A percentile compares a stretch with the other conserved stretches of the same genome.
These are phyloP conservation scores for Calameuta filiformis DNA, from an alignment of 2,888 invertebrate genomes.

Conservation along the genomic window DNA sequence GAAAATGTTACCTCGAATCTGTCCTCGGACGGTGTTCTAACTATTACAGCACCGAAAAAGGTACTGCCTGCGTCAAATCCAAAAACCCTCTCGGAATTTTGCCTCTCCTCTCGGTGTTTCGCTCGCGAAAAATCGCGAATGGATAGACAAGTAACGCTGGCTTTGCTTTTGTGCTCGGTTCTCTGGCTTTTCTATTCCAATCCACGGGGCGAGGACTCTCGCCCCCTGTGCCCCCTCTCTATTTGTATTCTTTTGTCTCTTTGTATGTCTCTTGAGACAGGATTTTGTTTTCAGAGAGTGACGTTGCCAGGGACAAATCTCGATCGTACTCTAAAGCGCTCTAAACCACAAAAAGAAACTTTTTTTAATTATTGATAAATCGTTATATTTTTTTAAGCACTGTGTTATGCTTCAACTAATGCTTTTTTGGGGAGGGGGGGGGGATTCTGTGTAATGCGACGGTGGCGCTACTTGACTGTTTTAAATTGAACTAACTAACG, in stretches of 20 bases:
- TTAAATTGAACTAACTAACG: too few species aligned
- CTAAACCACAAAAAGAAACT: slow-evolving; percentile 3
- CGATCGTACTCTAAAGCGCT: slow-evolving; percentile 43
- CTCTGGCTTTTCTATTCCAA: neutral
- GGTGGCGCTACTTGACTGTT: too few species aligned
- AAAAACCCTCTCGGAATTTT: neutral
- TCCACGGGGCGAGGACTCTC: neutral
- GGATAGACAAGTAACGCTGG: neutral
- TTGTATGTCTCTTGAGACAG: too few species aligned
- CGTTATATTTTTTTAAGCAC: too few species aligned
- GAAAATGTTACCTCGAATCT: slow-evolving; percentile 65
- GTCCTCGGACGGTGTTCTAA: slow-evolving; percentile 67
- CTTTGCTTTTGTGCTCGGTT: neutral
- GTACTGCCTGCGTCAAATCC: slow-evolving; percentile 31
- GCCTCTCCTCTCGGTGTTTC: slow-evolving; percentile 3
- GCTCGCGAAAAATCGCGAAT: neutral
- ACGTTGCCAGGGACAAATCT: slow-evolving; percentile 45
- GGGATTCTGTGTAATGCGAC: too few species aligned
- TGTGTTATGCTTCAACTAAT: too few species aligned
- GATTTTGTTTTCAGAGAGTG: slow-evolving; percentile 43
- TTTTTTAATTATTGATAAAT: too few species aligned
- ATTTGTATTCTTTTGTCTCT: too few species aligned
- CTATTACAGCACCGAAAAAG: slow-evolving; percentile 66
- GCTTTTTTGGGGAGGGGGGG: too few species aligned
- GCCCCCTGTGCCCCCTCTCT: too few species aligned